Base-by-base conservation (phyloP, 2,888 invertebrate genomes). In the Ichneumon xanthorius region DNA sequence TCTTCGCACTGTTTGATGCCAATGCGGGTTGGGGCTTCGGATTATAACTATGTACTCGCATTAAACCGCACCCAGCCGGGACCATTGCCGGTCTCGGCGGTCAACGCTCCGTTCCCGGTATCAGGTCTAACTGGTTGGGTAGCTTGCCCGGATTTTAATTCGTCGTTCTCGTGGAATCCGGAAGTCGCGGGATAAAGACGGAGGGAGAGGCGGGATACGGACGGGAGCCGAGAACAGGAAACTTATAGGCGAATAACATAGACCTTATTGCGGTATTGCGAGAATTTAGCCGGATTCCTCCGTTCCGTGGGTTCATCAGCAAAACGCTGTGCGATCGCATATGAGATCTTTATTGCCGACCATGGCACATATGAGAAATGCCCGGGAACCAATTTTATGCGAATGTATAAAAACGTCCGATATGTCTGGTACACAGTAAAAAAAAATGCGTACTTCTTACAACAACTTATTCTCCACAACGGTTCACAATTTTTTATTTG, bases 41-140 rank as follows among this genome's bases (percentile, higher is more conserved):
- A 40, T 73, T 16, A 58, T n/a, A 58, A 58, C 73, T 73, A 7
- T 73, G 40, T 45, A 61, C 73, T 61, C 26, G 61, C 40, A 9
- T 55, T n/a, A 61, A 26, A 40, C 73, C 73, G 40, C 73, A 73
- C 61, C 73, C 61, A 73, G 26, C 58, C 26, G n/a, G 45, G 30
- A 48, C 9, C 19, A 61, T 73, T 45, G 58, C 45, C 73, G 61
- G 14, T 37, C 40, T 40, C 58, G 0, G 45, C 26, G 55, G 26
- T 67, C 40, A 37, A 53, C 77, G 40, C 22, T 19, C 14, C 30
- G 53, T 67, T 14, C 53, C 2, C 67, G 14, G 22, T 53, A 68
- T 53, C 77, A 30, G 22, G 77, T 77, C 16, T 68, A 68, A 77
- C 77, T 55, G 77, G 77, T 77, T 77, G n/a, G 67, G 55, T 37